These are phyloP conservation scores for Cyclargus thomasi DNA, from an alignment of 1,140 invertebrate genomes.

Conservation along the genomic window DNA sequence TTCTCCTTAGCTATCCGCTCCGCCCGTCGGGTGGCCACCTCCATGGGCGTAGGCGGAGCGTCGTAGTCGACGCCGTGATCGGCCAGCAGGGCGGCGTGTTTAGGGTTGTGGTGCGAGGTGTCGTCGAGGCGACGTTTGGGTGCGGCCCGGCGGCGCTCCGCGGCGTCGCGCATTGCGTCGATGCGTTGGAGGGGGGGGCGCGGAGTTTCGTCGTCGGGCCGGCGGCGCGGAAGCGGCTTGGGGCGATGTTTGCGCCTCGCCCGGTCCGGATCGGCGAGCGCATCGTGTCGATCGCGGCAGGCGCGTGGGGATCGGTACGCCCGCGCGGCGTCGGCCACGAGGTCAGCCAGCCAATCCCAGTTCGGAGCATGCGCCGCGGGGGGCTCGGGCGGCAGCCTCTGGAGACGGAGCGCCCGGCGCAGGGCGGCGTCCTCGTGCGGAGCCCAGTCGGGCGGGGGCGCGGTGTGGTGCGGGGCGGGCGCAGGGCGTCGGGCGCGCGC, in stretches of 20 bases:
- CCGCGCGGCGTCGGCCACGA: conserved; percentile 91
- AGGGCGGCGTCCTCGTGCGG: conserved; percentile 93
- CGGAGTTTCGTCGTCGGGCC: conserved; percentile 75
- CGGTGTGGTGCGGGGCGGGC: conserved; percentile 81
- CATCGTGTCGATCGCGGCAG: conserved; percentile 90
- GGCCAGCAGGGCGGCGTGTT: conserved; percentile 87
- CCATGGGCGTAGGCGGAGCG: conserved; percentile 86
- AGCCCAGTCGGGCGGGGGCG: conserved; percentile 88
- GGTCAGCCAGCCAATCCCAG: conserved; percentile 96
- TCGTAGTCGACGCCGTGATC: conserved; percentile 93
- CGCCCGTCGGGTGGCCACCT: conserved; percentile 88
- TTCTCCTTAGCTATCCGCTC: conserved; percentile 91
- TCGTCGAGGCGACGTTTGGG: conserved; percentile 83
- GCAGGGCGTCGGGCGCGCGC: conserved; percentile 64
- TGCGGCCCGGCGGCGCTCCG: conserved; percentile 80
- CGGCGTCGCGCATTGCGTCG: conserved; percentile 86
- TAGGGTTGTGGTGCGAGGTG: conserved; percentile 87
- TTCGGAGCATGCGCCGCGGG: conserved; percentile 84
- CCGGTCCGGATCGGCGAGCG: conserved; percentile 91
- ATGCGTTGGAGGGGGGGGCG: conserved; percentile 78
- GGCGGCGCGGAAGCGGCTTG: conserved; percentile 76
- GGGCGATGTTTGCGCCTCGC: conserved; percentile 89
- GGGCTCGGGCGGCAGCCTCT: conserved; percentile 72
- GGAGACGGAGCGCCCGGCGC: conserved; percentile 88
- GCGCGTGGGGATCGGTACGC: conserved; percentile 94